These are phyloP conservation scores for Ditylenchus weischeri DNA, from an alignment of 2,888 invertebrate species.

Conservation along the genomic window DNA sequence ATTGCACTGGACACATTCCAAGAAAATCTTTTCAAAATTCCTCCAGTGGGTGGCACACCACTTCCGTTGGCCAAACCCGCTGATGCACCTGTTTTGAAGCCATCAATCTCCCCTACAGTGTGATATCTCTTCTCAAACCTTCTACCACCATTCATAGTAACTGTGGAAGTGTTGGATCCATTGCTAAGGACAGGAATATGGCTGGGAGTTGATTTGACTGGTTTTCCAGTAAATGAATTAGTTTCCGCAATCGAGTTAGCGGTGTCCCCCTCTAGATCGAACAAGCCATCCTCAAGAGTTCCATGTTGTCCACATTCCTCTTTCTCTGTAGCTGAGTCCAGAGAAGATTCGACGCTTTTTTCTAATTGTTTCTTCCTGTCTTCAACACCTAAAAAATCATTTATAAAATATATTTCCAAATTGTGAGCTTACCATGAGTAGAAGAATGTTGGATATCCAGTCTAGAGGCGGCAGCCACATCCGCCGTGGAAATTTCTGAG, in stretches of 20 bases:
- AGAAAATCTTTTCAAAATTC: conserved; percentile 40
- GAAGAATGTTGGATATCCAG: background rate
- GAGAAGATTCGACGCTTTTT: background rate
- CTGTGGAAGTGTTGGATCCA: conserved; percentile 2
- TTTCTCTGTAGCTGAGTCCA: background rate
- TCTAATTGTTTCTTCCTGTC: background rate
- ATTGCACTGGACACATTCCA: conserved; percentile 43
- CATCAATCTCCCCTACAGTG: conserved; percentile 69
- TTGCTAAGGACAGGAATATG: conserved; percentile 10
- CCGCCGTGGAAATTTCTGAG: background rate
- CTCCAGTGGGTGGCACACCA: conserved; percentile 16
- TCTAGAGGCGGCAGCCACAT: background rate
- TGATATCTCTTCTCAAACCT: conserved; percentile 64
- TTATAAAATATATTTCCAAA: background rate
- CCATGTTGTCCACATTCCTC: background rate
- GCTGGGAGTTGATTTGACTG: background rate
- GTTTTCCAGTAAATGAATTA: too few species aligned
- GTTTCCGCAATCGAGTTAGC: too few species aligned
- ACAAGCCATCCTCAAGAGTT: background rate
- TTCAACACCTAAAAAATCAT: background rate
- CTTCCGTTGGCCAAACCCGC: conserved; percentile 10
- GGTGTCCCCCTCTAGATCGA: too few species aligned
- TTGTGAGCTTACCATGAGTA: background rate
- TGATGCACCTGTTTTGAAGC: conserved; percentile 1
- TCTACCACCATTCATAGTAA: conserved; percentile 20